These are phyloP conservation scores for Pseudomyrmex dendroicus DNA, from an alignment of 1,140 invertebrate species.

Conservation along the genomic window DNA sequence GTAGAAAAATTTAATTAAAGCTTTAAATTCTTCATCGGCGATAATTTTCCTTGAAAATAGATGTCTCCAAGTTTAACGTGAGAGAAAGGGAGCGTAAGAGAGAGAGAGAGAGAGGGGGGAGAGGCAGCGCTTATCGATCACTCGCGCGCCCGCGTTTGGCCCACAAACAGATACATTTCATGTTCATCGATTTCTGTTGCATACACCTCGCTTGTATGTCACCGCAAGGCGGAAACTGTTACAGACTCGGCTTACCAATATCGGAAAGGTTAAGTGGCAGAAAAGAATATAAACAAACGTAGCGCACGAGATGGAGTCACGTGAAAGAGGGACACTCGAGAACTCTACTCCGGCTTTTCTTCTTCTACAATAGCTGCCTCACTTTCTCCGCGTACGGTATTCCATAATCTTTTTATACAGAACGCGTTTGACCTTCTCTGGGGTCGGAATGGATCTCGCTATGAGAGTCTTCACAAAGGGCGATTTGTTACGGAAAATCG, in stretches of 20 bases:
- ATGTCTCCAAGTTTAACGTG: neutral
- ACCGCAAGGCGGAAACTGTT: constrained; percentile 57
- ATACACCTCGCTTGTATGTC: constrained; percentile 21
- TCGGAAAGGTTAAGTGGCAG: constrained; percentile 52
- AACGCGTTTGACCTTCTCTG: constrained; percentile 10
- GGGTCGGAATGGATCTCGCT: constrained; percentile 7
- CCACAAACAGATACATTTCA: constrained; percentile 47
- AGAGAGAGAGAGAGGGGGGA: neutral
- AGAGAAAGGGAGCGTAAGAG: neutral
- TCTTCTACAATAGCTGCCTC: constrained; percentile 29
- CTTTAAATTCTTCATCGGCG: neutral
- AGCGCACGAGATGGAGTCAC: neutral
- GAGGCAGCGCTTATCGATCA: constrained; percentile 37
- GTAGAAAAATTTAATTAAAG: constrained; percentile 25
- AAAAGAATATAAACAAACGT: constrained; percentile 50
- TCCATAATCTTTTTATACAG: constrained; percentile 12
- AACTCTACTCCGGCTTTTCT: neutral
- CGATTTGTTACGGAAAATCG: constrained; percentile 5
- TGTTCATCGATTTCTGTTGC: constrained; percentile 58
- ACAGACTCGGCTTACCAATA: constrained; percentile 33
- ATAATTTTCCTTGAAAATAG: constrained; percentile 8
- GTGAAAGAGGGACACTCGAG: neutral
- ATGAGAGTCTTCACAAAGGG: neutral
- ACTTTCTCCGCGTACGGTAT: neutral
- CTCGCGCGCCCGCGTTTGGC: constrained; percentile 13